Conservation (phyloP, 2,888 invertebrate species). For the Agonum fuliginosum region DNA sequence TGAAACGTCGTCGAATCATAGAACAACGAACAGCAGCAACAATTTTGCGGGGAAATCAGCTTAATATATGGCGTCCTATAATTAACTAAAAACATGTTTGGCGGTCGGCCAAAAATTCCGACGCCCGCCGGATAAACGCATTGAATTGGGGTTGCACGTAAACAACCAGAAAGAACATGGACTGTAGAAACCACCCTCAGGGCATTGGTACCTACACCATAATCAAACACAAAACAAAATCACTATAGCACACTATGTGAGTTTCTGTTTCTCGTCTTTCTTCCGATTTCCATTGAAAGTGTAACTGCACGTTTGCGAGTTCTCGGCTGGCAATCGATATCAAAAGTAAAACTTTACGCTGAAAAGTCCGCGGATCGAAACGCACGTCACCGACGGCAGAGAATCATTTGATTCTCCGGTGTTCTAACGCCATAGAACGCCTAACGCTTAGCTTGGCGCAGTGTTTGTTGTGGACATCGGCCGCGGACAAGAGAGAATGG, state of each 20-base stretch:
- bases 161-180: not conserved
- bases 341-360: constrained; percentile 49
- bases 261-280: not conserved
- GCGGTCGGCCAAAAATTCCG: constrained; percentile 35
- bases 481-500: constrained; percentile 18
- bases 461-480: not conserved
- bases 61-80: constrained; percentile 28
- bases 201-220: not conserved
- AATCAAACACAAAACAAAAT: constrained; percentile 12
- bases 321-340: constrained; percentile 26
- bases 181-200: not conserved
- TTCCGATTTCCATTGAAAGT: constrained; percentile 1
- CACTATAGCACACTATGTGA: not conserved
- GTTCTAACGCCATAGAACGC: too few species aligned
- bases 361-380: constrained; percentile 14
- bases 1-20: constrained; percentile 2
- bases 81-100: constrained; percentile 48
- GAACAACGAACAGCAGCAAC: not conserved
- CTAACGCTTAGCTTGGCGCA: too few species aligned
- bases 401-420: not conserved
- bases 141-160: constrained; percentile 5
- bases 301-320: constrained; percentile 3
- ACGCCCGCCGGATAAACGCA: constrained; percentile 4
- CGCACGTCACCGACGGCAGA: not conserved
- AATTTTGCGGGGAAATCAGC: constrained; percentile 6